Base-by-base conservation (phyloP, 2,113 vertebrate species). In the Spilogale gracilis region DNA sequence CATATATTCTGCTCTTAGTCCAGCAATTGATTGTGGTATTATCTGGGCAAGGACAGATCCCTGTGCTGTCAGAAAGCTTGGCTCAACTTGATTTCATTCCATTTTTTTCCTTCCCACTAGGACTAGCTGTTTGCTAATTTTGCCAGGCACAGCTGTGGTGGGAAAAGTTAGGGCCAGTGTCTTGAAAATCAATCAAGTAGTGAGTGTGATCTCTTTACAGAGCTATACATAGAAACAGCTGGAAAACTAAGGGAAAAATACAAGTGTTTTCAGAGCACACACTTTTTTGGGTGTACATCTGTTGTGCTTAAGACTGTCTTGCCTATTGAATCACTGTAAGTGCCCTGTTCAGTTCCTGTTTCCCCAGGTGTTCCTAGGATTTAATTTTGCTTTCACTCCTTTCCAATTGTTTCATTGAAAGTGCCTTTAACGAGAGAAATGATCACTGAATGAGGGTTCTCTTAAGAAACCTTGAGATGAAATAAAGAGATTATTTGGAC, bases 341-440 rank as follows among this genome's bases (percentile, higher is more conserved):
- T 63, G 45, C 94, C 56, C 69, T 38, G 18, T 85, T 45, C 3
- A 10, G 56, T 45, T 60, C 65, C 25, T 83, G 0, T 80, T 61
- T 92, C 27, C 69, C 92, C 23, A 38, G 71, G 43, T 52, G 52
- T 84, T 83, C 92, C 6, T 2, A 83, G 86, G 76, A 88, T 45
- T 78, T 48, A 63, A 43, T 94, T 54, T 92, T 96, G 88, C 61
- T 94, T 95, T 92, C 78, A 87, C n/a, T 93, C 21, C 65, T 96
- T 94, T 94, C 74, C 83, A 76, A 43, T 95, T 54, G 71, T 91
- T 91, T 96, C 97, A 92, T 91, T 89, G 85, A 98, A 97, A 98
- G 98, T 98, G 98, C 98, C 98, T 98, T 98, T 97, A 91, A 65
- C 2, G 54, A 93, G 60, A 97, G 79, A 93, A 84, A 88, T 32